A percentile compares a stretch with the other conserved stretches of the same genome.
Evolutionary conservation across 64 coral and sea anemone genomes (phyloP).

Genomic region (Montipora sp.): DNA sequence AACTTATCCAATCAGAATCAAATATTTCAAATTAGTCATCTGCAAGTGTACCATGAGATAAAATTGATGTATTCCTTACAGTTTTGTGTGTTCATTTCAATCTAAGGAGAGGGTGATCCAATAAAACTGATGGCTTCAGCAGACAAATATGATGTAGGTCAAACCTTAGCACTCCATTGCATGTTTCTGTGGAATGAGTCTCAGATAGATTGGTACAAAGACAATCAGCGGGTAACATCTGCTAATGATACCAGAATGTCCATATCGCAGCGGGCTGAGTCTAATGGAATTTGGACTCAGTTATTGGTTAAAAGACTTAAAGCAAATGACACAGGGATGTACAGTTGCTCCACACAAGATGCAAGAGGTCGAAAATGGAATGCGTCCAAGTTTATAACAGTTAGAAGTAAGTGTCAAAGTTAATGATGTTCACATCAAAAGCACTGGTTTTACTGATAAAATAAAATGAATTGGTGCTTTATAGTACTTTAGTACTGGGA

Average conservation of each 20-base stretch:
- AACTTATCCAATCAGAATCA: no score
- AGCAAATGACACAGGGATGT: slow-evolving; percentile 45
- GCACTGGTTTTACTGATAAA: no score
- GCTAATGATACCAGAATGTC: slow-evolving; percentile 18
- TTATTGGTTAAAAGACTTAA: slow-evolving; percentile 9
- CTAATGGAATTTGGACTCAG: neutral
- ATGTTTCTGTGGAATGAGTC: neutral
- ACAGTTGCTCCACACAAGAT: slow-evolving; percentile 20
- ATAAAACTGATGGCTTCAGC: neutral
- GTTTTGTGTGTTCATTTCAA: no score
- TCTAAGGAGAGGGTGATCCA: neutral
- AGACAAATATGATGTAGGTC: neutral
- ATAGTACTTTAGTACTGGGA: no score
- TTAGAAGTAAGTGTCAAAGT: slow-evolving; percentile 2
- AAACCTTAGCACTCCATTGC: neutral
- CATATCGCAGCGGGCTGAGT: neutral
- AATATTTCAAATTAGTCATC: no score
- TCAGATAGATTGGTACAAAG: neutral
- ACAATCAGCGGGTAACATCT: neutral
- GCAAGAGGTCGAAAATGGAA: neutral
- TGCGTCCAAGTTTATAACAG: neutral
- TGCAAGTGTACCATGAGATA: no score
- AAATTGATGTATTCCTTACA: no score
- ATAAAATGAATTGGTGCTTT: no score
- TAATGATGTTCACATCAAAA: neutral